Evolutionary conservation across 1,140 invertebrate species (phyloP).

Genomic region (Psix sp.): DNA sequence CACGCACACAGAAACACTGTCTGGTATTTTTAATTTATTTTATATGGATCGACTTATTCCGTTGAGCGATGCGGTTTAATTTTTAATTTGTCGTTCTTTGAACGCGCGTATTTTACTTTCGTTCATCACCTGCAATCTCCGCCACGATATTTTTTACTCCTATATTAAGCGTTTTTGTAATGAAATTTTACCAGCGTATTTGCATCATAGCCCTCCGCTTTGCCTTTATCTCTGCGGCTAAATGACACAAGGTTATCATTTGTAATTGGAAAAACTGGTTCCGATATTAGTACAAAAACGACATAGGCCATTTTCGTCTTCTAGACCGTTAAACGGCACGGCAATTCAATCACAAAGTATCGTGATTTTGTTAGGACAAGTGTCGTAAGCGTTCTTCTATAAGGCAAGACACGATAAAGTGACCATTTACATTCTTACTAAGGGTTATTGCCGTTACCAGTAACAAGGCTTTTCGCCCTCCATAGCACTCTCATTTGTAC

Average conservation of each 20-base stretch:
- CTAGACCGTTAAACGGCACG: constrained; percentile 39
- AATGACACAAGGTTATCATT: constrained; percentile 29
- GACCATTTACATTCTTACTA: constrained; percentile 69
- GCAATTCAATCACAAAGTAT: constrained; percentile 59
- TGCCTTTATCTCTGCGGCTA: not conserved
- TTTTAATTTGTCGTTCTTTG: too few species aligned
- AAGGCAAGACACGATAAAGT: constrained; percentile 64
- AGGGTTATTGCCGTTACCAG: constrained; percentile 65
- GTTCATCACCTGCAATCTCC: too few species aligned
- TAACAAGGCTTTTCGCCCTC: constrained; percentile 62
- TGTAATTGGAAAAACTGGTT: constrained; percentile 33
- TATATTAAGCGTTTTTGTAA: too few species aligned
- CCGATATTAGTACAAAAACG: constrained; percentile 44
- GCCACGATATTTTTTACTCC: too few species aligned
- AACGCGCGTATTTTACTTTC: too few species aligned
- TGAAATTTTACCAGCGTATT: too few species aligned
- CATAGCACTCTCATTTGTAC: constrained; percentile 11
- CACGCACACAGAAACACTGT: too few species aligned
- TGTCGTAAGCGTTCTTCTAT: constrained; percentile 36
- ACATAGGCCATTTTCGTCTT: constrained; percentile 54
- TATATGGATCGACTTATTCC: too few species aligned
- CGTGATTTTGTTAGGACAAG: constrained; percentile 61
- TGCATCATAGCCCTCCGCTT: too few species aligned
- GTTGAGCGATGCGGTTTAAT: too few species aligned
- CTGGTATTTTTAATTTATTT: too few species aligned